A percentile compares a stretch with the other conserved stretches of the same genome.
These are phyloP conservation scores for Trachops cirrhosus DNA, from an alignment of 2,797 vertebrate species.

Conservation along the genomic window DNA sequence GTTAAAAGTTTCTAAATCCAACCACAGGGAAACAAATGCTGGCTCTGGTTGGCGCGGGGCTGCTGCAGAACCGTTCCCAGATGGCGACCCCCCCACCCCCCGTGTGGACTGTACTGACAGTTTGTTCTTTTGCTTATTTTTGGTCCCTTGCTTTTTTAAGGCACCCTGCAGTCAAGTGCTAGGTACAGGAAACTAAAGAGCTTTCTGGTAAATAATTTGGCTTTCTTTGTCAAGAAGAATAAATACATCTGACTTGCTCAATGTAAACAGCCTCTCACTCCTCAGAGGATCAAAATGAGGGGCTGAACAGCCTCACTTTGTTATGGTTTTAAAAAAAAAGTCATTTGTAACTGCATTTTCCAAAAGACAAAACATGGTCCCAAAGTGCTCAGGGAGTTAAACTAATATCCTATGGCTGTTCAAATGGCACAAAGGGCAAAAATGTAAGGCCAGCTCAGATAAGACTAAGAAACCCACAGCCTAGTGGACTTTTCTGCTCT, in stretches of 20 bases:
- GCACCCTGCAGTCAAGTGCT: slow-evolving; percentile 66
- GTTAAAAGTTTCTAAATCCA: slow-evolving; percentile 67
- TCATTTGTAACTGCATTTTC: slow-evolving; percentile 58
- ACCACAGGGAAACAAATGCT: slow-evolving; percentile 69
- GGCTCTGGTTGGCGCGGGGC: slow-evolving; percentile 7
- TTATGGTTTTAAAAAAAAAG: background rate
- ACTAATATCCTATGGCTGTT: slow-evolving; percentile 28
- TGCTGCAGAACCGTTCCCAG: background rate
- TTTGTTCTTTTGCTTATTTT: slow-evolving; percentile 68
- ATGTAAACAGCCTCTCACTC: slow-evolving; percentile 62
- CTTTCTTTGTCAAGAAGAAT: slow-evolving; percentile 68
- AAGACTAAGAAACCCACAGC: slow-evolving; percentile 39
- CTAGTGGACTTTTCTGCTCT: background rate
- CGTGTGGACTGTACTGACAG: slow-evolving; percentile 40
- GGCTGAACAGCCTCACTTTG: slow-evolving; percentile 23
- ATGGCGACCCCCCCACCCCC: slow-evolving; percentile 14
- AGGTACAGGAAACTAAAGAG: slow-evolving; percentile 67
- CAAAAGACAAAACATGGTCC: slow-evolving; percentile 41
- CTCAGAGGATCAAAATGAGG: slow-evolving; percentile 56
- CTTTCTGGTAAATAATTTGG: slow-evolving; percentile 63
- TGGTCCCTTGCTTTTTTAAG: slow-evolving; percentile 64
- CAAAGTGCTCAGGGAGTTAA: slow-evolving; percentile 36
- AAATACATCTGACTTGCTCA: slow-evolving; percentile 68
- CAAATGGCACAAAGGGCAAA: slow-evolving; percentile 28
- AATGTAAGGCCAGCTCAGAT: slow-evolving; percentile 3